phyloP scores from a whole-genome alignment of 2,113 vertebrate genomes.

The Lycaon pictus region DNA sequence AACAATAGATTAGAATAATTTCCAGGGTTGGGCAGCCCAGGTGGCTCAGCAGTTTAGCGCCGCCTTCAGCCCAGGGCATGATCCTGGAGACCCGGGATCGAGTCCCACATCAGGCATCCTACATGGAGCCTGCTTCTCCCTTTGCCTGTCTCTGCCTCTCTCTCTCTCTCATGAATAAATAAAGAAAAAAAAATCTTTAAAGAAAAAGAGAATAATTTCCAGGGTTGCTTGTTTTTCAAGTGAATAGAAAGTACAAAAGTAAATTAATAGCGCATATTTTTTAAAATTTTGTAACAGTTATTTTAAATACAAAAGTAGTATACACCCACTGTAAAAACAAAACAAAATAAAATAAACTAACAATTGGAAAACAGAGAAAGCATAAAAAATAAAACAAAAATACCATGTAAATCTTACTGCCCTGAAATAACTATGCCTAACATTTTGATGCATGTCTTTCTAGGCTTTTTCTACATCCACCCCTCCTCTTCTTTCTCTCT shows the following conservation, averaged over 20 bases:
- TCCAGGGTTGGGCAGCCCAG: no score
- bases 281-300: neutral
- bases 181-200: no score
- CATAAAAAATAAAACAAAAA: slow-evolving; percentile 46
- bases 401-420: neutral
- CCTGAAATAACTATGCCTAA: neutral
- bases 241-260: neutral
- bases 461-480: neutral
- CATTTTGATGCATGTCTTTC: neutral
- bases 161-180: no score
- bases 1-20: slow-evolving; percentile 23
- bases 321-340: neutral
- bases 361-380: slow-evolving; percentile 25
- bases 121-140: no score
- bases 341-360: neutral
- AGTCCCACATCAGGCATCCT: no score
- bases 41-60: no score
- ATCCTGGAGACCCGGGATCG: no score
- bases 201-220: neutral
- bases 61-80: no score
- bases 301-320: slow-evolving; percentile 29
- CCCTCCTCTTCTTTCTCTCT: no score
- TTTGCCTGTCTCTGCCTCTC: no score
- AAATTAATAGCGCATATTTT: neutral
- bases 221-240: neutral